Evolutionary conservation across 2,797 vertebrate genomes (phyloP), one percentile per base, ranked within the genome.

Genomic region (Cercopithecus diana): DNA sequence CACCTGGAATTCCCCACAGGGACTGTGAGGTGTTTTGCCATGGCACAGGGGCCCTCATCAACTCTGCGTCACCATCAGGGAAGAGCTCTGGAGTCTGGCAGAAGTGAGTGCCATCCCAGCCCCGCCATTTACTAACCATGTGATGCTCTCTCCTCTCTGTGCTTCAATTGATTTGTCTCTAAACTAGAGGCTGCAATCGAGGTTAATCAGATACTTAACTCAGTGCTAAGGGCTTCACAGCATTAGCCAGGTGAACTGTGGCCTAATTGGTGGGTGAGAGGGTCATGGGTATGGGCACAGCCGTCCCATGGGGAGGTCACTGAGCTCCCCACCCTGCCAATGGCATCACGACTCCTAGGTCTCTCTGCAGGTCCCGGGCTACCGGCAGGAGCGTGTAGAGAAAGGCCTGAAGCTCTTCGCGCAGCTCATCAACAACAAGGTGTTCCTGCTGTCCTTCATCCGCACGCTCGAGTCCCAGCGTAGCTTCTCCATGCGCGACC

Each of bases 401-500:
- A 99, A 99, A 61, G 99, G 99, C 10, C 99, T 99, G 98, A 99
- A 99, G 98, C 99, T 99, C 88, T 99, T 99, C 2, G 99, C 99
- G n/a, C 99, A 99, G 98, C 99, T 99, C 95, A 99, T 99, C 98
- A 99, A 99, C 99, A 99, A 99, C 99, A 99, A 99, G 98, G 99
- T 99, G 52, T 99, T 99, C 98, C 98, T 99, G 93, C 99, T 99
- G 79, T 99, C 99, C 97, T 99, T 99, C 98, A 99, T 99, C 98
- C 99, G 99, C 96, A 99, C 99, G 0, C 99, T 99, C 50, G 99
- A 99, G 98, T 99, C 99, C 10, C 99, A 99, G 98, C 99, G 99
- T 90, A 99, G 99, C 96, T 99, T 99, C 98, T 99, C 99, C 98
- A 99, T 99, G 99, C 98, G 99, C 1, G 99, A 99, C 98, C 99